Base-by-base conservation (phyloP, 1,140 invertebrate genomes). In the Drosophila neocordata region DNA sequence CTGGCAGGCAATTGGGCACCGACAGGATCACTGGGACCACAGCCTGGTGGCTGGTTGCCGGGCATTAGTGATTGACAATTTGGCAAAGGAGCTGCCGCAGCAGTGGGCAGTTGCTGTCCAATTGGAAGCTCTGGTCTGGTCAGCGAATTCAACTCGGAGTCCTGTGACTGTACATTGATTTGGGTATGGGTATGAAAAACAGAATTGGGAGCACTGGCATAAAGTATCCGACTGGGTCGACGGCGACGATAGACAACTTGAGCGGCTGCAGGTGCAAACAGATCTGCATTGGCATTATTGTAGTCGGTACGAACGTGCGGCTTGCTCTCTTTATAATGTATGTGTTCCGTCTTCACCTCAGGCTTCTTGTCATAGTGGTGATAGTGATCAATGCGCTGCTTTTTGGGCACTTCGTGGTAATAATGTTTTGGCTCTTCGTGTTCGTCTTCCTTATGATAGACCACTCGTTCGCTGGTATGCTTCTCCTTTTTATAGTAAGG, bases 161-260 rank as follows among this genome's bases (percentile, higher is more conserved):
- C 84, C 74, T 89, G 84, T 0, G 84, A 89, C 18, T 89, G 84
- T 44, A 89, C 80, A 61, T 89, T 89, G 60, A 89, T 89, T 56
- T 89, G 84, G 1, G 81, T 85, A 27, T 89, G 84, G 1, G 82
- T 87, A n/a, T 89, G 85, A 13, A 89, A 89, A 5, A 89, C 84
- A 1, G 84, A 89, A 37, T 89, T 84, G n/a, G 84, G 84, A 7
- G 84, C 84, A 37, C 73, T 89, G 8, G 84, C 87, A 22, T 89
- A 89, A 13, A 75, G 57, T 12, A 85, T 61, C 1, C 80, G 80
- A 51, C 71, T 69, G 38, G 77, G 71, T 0, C 83, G 85, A 6
- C 58, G 64, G 1, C 81, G 77, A 1, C 73, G 68, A 1, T 74
- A 73, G 5, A 85, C 68, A 22, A 79, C 72, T n/a, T 79, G 65